Evolutionary conservation across 2,113 vertebrate species (phyloP).

Genomic region (Halcyon senegalensis): DNA sequence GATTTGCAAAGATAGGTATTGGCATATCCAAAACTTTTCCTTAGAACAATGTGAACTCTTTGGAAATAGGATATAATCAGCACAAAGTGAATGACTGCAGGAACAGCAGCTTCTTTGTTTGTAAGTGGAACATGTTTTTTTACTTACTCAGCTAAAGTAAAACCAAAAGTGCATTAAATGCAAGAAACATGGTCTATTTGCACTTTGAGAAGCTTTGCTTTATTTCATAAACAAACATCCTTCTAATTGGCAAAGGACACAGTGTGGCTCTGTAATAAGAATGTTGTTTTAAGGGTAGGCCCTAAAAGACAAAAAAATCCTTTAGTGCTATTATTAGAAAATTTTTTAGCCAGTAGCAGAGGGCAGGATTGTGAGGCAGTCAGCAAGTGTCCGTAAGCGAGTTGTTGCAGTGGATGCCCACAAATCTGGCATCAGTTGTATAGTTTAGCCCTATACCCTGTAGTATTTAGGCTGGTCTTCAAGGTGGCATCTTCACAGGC

Average conservation of each 20-base stretch:
- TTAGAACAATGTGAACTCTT: neutral
- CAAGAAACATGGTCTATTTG: neutral
- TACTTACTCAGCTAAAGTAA: neutral
- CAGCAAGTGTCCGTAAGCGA: neutral
- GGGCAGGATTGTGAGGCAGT: neutral
- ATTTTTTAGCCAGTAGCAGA: neutral
- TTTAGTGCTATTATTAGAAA: neutral
- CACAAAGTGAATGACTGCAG: neutral
- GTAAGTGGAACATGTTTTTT: neutral
- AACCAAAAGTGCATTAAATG: neutral
- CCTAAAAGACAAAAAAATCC: neutral
- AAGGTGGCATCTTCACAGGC: neutral
- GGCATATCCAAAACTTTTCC: neutral
- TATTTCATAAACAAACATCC: neutral
- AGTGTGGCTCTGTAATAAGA: neutral
- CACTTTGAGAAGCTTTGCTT: neutral
- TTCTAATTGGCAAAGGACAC: neutral
- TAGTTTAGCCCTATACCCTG: neutral
- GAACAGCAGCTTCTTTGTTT: neutral
- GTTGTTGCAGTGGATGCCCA: neutral
- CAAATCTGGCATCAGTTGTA: neutral
- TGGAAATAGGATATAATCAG: neutral
- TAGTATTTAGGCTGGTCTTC: neutral
- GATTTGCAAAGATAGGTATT: neutral
- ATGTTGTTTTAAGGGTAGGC: neutral